These are phyloP conservation scores for Ibycter americanus DNA, from an alignment of 2,797 vertebrate genomes.

Conservation along the genomic window DNA sequence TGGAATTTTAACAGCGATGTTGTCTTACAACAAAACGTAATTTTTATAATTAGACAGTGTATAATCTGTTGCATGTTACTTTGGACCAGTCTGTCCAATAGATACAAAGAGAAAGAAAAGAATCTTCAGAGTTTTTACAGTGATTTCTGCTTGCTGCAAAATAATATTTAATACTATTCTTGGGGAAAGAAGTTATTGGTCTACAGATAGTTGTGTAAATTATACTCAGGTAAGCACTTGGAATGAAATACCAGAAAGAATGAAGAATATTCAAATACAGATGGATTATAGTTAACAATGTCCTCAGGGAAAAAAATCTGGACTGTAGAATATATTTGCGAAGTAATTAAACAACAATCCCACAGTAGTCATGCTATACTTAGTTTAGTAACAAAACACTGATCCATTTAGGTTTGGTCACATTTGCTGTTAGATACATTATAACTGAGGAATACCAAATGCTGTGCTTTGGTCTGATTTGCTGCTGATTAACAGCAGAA, in stretches of 20 bases:
- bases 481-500: conserved; percentile 42
- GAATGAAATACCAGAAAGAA: neutral
- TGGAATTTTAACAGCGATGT: neutral
- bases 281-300: neutral
- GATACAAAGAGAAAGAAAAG: neutral
- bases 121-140: neutral
- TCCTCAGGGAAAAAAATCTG: neutral
- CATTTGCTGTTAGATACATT: neutral
- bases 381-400: neutral
- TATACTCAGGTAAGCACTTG: neutral
- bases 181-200: neutral
- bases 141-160: neutral
- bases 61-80: neutral
- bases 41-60: neutral
- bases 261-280: neutral
- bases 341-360: neutral
- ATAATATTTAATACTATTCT: neutral
- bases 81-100: neutral
- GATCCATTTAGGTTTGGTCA: neutral
- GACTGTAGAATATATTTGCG: neutral
- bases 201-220: neutral
- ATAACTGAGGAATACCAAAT: conserved; percentile 26
- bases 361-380: neutral
- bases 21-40: neutral
- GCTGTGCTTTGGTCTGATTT: conserved; percentile 1